Evolutionary conservation across 2,888 invertebrate species (phyloP), one percentile per base, ranked within the genome.

Genomic region (Alloplasta piceator): DNA sequence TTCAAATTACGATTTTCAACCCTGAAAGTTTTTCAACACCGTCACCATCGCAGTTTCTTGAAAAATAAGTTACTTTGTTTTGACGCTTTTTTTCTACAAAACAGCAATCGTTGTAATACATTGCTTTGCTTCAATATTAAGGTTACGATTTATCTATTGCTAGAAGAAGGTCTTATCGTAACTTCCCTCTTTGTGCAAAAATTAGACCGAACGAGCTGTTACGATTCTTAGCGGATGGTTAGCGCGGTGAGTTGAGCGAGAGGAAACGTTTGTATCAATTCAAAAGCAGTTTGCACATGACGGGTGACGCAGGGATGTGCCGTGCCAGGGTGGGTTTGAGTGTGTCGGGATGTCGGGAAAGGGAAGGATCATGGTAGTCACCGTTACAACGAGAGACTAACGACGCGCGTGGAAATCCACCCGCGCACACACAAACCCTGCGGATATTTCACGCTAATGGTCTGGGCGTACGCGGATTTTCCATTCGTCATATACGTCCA

Each of bases 261-360:
- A 14, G 52, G 60, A 26, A 78, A 76, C 80, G 81, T 78, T 80
- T 64, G 77, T 83, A 86, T 82, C 82, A 83, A 84, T 84, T 82
- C 60, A 74, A 82, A 80, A 82, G 80, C 78, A 84, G 82, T 84
- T 81, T 81, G 78, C 81, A 66, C 66, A 66, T 78, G 78, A 81
- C 78, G 75, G 43, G 68, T 83, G 71, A 68, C 38, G 63, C 52
- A 58, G 46, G 52, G 73, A 58, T 36, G 39, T 48, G 14, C 26
- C 12, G 68, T 26, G 16, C 26, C 26, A 26, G 70, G 39, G 36
- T 12, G 56, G 56, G 50, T 55, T 71, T 39, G 50, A 56, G 6
- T 41, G 46, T 43, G 1, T 5, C 55, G 36, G 56, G 46, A 41
- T 67, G 55, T 55, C n/a, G 50, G 52, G 16, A 58, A 14, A 60